phyloP scores from a whole-genome alignment of 2,113 vertebrate genomes.

The Microcebus griseorufus region DNA sequence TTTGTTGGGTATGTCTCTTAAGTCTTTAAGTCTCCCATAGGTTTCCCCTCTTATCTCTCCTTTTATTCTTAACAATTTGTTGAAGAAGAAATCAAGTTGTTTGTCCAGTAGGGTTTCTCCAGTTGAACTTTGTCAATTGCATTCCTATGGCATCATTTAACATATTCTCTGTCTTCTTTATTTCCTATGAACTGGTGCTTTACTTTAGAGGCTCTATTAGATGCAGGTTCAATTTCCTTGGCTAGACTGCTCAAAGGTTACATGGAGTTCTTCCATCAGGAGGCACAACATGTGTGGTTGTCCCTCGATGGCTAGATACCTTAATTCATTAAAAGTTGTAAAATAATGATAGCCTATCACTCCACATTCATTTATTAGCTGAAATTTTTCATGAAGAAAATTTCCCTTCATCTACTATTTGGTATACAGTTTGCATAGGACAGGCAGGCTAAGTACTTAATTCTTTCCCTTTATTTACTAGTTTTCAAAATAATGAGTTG shows the following conservation, averaged over 20 bases:
- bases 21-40: neutral
- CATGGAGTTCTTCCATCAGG: neutral
- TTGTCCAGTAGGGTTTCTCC: neutral
- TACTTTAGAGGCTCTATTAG: neutral
- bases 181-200: neutral
- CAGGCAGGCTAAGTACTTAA: neutral
- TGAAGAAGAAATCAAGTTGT: neutral
- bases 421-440: neutral
- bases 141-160: neutral
- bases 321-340: neutral
- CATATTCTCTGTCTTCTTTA: neutral
- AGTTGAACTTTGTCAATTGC: neutral
- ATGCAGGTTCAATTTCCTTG: neutral
- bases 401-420: neutral
- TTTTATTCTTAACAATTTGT: neutral
- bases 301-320: neutral
- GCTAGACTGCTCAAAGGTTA: neutral
- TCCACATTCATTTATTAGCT: neutral
- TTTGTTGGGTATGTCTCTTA: neutral
- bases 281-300: neutral
- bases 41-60: neutral
- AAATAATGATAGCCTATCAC: neutral
- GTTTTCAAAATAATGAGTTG: neutral
- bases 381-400: neutral
- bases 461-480: neutral